Evolutionary conservation across 2,888 invertebrate genomes (phyloP).

Genomic region (Meta bourneti): DNA sequence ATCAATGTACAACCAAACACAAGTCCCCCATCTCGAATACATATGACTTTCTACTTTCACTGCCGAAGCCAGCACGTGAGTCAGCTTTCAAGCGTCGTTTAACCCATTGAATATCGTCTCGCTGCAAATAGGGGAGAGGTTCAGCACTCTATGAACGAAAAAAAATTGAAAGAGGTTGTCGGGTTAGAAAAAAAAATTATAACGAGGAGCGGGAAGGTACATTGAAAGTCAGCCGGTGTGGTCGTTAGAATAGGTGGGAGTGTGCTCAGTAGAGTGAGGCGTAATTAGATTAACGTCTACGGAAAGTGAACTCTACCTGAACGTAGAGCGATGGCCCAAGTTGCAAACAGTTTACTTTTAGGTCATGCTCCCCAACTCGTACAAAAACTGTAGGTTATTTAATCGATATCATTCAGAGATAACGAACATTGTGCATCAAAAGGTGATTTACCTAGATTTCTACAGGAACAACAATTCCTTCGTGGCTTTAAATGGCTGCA

Average conservation of each 20-base stretch:
- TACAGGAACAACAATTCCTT: neutral
- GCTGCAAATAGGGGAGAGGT: neutral
- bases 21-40: neutral
- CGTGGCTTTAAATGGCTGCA: neutral
- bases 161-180: neutral
- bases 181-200: neutral
- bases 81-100: conserved; percentile 73
- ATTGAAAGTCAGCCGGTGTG: conserved; percentile 49
- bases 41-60: neutral
- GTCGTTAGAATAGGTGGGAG: conserved; percentile 55
- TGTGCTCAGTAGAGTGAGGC: conserved; percentile 16
- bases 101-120: conserved; percentile 60
- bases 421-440: neutral
- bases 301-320: conserved; percentile 43
- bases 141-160: neutral
- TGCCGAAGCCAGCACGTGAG: conserved; percentile 11
- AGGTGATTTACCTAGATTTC: neutral
- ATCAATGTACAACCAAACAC: no score
- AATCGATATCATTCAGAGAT: neutral
- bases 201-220: conserved; percentile 4
- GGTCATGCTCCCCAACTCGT: neutral
- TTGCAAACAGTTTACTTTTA: conserved; percentile 13
- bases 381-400: neutral
- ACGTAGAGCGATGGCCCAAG: neutral
- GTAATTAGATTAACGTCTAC: conserved; percentile 68